Percentiles rank a stretch among this genome's conserved stretches.
Conservation (phyloP, 2,888 invertebrate species). For the Athalia circularis region DNA sequence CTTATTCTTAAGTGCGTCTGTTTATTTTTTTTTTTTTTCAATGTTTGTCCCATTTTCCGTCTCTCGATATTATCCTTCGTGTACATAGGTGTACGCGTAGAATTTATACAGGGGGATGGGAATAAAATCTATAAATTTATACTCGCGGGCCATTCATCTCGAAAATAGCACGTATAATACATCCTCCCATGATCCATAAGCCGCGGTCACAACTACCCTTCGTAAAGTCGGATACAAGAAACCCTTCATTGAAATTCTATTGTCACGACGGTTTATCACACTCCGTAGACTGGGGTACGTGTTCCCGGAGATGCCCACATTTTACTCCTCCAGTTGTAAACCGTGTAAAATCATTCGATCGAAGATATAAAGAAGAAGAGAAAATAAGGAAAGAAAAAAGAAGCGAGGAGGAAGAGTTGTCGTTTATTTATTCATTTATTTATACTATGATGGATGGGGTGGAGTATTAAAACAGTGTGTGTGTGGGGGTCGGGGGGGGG, state of each 20-base stretch:
- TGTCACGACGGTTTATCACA: constrained; percentile 25
- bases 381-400: constrained; percentile 15
- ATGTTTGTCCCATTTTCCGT: neutral
- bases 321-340: neutral
- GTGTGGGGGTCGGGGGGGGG: constrained; percentile 1
- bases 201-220: too few species aligned
- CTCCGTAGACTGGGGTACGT: constrained; percentile 7
- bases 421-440: neutral
- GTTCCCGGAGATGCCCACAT: neutral
- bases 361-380: neutral
- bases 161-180: too few species aligned
- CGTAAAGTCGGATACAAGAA: neutral
- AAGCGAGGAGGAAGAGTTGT: constrained; percentile 38
- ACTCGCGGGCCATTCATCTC: too few species aligned
- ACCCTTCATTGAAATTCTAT: constrained; percentile 35
- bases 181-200: too few species aligned
- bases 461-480: neutral
- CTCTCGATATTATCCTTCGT: neutral
- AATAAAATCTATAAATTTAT: neutral
- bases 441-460: too few species aligned
- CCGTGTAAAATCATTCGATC: constrained; percentile 2
- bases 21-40: neutral
- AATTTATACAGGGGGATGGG: neutral
- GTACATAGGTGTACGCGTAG: too few species aligned
- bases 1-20: neutral